A percentile compares a stretch with the other conserved stretches of the same genome.
These are phyloP conservation scores for Masticophis lateralis DNA, from an alignment of 2,797 vertebrate species.

Conservation along the genomic window DNA sequence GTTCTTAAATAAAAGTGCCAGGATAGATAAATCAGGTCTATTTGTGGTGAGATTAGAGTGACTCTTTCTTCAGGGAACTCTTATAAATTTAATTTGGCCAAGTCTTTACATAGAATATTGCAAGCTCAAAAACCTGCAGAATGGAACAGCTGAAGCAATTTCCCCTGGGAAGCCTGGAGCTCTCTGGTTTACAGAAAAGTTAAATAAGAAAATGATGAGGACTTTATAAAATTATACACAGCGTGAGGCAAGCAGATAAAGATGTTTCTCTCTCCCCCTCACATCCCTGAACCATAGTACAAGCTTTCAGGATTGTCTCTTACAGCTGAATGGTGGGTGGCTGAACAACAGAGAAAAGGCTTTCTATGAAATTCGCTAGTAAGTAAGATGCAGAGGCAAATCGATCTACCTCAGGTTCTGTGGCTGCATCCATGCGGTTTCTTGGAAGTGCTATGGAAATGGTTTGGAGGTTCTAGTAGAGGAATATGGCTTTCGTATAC, in stretches of 20 bases:
- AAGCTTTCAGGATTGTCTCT: neutral
- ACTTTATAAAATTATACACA: neutral
- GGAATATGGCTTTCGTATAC: neutral
- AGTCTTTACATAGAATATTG: neutral
- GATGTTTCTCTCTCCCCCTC: neutral
- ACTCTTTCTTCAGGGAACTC: neutral
- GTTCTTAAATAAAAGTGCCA: neutral
- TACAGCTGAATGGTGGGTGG: neutral
- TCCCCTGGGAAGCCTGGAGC: neutral
- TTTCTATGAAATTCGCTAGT: neutral
- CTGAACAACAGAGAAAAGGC: neutral
- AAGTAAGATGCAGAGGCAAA: neutral
- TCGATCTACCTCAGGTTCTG: neutral
- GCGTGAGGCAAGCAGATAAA: neutral
- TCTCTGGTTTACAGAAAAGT: neutral
- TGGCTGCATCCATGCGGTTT: neutral
- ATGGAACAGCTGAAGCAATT: neutral
- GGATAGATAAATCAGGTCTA: neutral
- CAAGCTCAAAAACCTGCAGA: neutral
- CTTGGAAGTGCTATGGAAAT: neutral
- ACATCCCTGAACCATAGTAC: neutral
- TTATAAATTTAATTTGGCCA: neutral
- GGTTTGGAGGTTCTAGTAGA: neutral
- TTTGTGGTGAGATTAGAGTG: neutral
- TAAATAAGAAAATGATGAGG: neutral